phyloP scores from a whole-genome alignment of 35 echinoderm and acorn worm species.

The Lytechinus variegatus region DNA sequence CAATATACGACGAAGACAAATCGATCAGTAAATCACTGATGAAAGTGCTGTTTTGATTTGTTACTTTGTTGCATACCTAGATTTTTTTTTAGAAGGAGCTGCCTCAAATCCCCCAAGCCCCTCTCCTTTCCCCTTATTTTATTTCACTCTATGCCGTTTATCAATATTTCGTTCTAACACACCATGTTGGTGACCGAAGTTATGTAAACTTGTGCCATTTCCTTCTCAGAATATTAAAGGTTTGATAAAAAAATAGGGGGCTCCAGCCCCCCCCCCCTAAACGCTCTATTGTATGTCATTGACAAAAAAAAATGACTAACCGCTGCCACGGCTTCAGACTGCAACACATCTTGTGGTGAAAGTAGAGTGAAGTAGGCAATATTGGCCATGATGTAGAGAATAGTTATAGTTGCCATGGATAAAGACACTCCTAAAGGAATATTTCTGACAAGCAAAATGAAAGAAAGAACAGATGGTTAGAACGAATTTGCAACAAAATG shows the following conservation, averaged over 20 bases:
- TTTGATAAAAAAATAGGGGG: not conserved
- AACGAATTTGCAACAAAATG: not conserved
- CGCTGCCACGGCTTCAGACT: conserved; percentile 71
- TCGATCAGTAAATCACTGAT: not conserved
- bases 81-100: no score
- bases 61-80: no score
- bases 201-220: no score
- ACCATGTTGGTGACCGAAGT: no score
- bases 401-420: conserved; percentile 64
- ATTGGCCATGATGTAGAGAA: conserved; percentile 71
- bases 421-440: conserved; percentile 63
- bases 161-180: no score
- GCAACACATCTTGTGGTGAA: conserved; percentile 60
- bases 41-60: no score
- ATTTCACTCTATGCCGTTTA: no score
- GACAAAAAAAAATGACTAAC: conserved; percentile 13
- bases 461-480: not conserved
- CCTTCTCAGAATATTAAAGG: no score
- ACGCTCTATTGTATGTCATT: not conserved
- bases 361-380: conserved; percentile 76
- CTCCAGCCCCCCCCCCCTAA: not conserved
- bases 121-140: no score
- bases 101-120: no score
- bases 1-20: no score
- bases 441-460: conserved; percentile 52